Evolutionary conservation across 2,797 vertebrate genomes (phyloP).

Genomic region (Amniataba percoides): DNA sequence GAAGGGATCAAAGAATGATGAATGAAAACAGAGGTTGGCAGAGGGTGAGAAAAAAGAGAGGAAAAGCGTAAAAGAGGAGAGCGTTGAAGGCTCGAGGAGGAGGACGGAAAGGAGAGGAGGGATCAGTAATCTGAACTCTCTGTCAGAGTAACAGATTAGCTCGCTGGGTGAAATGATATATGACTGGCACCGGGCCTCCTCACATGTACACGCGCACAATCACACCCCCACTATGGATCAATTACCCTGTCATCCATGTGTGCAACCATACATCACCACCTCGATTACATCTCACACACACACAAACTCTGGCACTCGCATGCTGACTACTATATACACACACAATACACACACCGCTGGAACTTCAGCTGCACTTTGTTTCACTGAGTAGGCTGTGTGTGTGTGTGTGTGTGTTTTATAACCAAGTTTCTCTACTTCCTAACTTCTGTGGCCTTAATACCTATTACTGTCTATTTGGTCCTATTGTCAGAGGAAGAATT

Average conservation of each 20-base stretch:
- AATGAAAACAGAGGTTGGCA: slow-evolving; percentile 30
- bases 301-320: slow-evolving; percentile 19
- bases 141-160: slow-evolving; percentile 79
- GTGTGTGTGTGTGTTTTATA: slow-evolving; percentile 23
- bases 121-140: slow-evolving; percentile 74
- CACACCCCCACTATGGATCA: slow-evolving; percentile 75
- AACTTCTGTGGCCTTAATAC: slow-evolving; percentile 54
- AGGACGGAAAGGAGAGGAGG: slow-evolving; percentile 39
- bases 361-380: slow-evolving; percentile 55
- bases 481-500: slow-evolving; percentile 20
- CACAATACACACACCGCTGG: slow-evolving; percentile 25
- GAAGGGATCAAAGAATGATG: slow-evolving; percentile 39
- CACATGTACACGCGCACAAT: slow-evolving; percentile 60
- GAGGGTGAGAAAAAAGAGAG: slow-evolving; percentile 14
- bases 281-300: slow-evolving; percentile 69
- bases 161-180: slow-evolving; percentile 77
- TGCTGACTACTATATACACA: slow-evolving; percentile 4
- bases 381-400: slow-evolving; percentile 4
- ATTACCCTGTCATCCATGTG: slow-evolving; percentile 75
- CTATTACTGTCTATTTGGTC: slow-evolving; percentile 55
- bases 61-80: not conserved
- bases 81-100: slow-evolving; percentile 36
- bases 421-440: slow-evolving; percentile 18
- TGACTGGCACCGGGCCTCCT: slow-evolving; percentile 69
- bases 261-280: slow-evolving; percentile 76